Evolutionary conservation across 2,797 vertebrate species (phyloP).

Genomic region (Pithecia hirsuta): DNA sequence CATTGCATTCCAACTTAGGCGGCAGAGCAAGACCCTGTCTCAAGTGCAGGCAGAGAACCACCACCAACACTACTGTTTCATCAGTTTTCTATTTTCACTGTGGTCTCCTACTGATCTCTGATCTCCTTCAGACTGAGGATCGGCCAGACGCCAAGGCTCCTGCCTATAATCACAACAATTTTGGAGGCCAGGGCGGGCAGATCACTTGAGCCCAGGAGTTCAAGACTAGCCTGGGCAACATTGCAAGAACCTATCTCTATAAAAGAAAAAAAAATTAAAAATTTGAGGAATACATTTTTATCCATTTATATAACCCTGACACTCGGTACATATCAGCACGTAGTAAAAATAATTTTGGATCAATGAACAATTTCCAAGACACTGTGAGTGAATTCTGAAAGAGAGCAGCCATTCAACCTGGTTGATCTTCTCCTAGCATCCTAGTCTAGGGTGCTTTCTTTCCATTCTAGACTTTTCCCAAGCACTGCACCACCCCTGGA

Average conservation of each 20-base stretch:
- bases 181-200: not conserved
- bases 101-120: not conserved
- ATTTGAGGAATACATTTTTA: not conserved
- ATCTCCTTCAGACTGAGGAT: not conserved
- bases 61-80: not conserved
- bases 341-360: not conserved
- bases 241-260: not conserved
- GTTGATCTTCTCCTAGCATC: not conserved
- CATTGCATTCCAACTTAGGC: not conserved
- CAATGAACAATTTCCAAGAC: not conserved
- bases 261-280: not conserved
- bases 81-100: not conserved
- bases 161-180: not conserved
- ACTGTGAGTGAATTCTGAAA: not conserved
- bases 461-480: not conserved
- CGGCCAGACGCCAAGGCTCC: not conserved
- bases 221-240: not conserved
- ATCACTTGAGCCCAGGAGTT: not conserved
- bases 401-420: not conserved
- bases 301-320: not conserved
- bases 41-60: not conserved
- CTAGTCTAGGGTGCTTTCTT: not conserved
- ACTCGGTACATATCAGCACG: not conserved
- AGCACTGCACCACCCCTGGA: not conserved
- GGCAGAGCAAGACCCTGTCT: not conserved